Evolutionary conservation across 2,888 invertebrate species (phyloP).

Genomic region (Ochropleura plecta): DNA sequence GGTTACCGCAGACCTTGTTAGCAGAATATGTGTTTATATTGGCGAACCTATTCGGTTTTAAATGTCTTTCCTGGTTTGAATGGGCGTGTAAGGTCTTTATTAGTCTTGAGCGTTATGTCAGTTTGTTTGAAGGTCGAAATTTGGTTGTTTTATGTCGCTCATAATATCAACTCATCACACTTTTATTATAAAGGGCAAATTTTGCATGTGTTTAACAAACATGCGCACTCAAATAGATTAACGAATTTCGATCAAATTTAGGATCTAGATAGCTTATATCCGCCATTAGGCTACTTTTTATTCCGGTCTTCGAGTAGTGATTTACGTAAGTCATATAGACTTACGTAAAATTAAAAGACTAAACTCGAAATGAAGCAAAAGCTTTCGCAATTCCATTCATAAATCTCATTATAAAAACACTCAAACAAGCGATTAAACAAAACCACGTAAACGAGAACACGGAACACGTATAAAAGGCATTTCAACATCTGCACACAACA

Average conservation of each 20-base stretch:
- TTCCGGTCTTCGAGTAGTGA: too few species aligned
- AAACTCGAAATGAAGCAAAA: not conserved
- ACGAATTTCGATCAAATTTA: too few species aligned
- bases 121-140: conserved; percentile 21
- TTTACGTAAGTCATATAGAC: too few species aligned
- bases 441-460: conserved; percentile 17
- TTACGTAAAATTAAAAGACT: too few species aligned
- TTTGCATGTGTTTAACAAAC: too few species aligned
- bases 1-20: conserved; percentile 68
- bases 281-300: too few species aligned
- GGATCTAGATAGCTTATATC: too few species aligned
- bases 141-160: not conserved
- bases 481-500: conserved; percentile 40
- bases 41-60: conserved; percentile 55
- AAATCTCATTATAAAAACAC: not conserved
- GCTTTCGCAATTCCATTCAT: not conserved
- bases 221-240: too few species aligned
- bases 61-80: conserved; percentile 56
- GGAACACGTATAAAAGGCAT: conserved; percentile 41
- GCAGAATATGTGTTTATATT: conserved; percentile 68
- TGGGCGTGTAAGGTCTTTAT: conserved; percentile 47
- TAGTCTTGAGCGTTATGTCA: conserved; percentile 33
- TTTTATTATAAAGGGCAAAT: too few species aligned
- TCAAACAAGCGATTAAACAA: not conserved
- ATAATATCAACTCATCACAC: too few species aligned